Evolutionary conservation across 1,140 invertebrate species (phyloP).

Genomic region (Neodiprion lecontei): DNA sequence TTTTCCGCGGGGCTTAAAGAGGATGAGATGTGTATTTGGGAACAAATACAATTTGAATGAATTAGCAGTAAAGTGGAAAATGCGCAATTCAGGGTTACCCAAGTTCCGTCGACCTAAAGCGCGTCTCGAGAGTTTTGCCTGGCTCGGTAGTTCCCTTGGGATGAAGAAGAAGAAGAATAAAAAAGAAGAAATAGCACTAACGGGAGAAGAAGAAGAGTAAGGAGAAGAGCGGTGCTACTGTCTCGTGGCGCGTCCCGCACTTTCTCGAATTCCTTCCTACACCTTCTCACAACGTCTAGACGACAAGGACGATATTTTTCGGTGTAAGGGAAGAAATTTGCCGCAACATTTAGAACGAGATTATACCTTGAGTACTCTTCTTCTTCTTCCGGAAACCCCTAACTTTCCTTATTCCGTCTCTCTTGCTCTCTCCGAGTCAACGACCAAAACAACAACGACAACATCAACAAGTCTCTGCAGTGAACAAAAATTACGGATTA

Average conservation of each 20-base stretch:
- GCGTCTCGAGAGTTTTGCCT: slow-evolving; percentile 15
- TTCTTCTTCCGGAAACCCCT: neutral
- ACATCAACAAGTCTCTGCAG: too few species aligned
- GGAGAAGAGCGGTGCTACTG: slow-evolving; percentile 18
- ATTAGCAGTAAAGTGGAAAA: slow-evolving; percentile 57
- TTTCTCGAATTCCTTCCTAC: slow-evolving; percentile 16
- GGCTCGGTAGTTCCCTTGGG: slow-evolving; percentile 23
- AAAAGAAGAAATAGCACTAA: neutral
- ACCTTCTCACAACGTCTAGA: slow-evolving; percentile 21
- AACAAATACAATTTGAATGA: slow-evolving; percentile 61
- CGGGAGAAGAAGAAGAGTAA: too few species aligned
- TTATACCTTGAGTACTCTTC: slow-evolving; percentile 35
- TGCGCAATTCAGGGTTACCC: slow-evolving; percentile 43
- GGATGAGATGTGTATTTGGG: slow-evolving; percentile 47
- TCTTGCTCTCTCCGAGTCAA: neutral
- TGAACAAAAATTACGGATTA: too few species aligned
- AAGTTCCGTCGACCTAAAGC: slow-evolving; percentile 25
- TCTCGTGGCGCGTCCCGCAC: slow-evolving; percentile 24
- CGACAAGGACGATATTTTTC: slow-evolving; percentile 39
- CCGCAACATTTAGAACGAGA: slow-evolving; percentile 30
- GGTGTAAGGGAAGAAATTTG: slow-evolving; percentile 28
- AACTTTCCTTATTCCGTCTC: neutral
- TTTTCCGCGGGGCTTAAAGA: neutral
- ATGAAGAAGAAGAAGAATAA: slow-evolving; percentile 15
- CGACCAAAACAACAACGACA: too few species aligned